These are phyloP conservation scores for Aotus griseimembra DNA, from an alignment of 2,797 vertebrate species.

Conservation along the genomic window DNA sequence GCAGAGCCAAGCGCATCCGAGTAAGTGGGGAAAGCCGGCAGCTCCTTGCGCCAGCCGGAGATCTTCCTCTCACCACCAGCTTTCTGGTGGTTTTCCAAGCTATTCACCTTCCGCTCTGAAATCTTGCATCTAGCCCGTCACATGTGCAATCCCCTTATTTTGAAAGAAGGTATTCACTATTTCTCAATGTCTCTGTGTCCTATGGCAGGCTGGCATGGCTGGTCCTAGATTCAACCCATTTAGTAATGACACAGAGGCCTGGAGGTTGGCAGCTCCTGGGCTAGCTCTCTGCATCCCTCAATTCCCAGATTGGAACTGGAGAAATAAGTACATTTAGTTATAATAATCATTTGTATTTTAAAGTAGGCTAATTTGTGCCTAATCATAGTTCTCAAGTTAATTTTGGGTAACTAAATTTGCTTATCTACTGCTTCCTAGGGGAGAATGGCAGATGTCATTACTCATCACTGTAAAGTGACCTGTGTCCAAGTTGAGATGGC, in stretches of 20 bases:
- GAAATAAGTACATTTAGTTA: neutral
- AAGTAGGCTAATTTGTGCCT: neutral
- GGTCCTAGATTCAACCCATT: conserved; percentile 23
- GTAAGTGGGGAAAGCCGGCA: conserved; percentile 79
- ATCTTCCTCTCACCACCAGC: neutral
- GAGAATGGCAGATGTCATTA: neutral
- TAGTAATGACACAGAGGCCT: conserved; percentile 34
- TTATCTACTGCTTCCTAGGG: conserved; percentile 10
- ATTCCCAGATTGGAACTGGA: neutral
- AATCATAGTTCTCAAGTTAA: neutral
- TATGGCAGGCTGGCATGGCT: conserved; percentile 1
- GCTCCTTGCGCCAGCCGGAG: neutral
- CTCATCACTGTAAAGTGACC: neutral
- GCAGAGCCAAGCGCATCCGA: conserved; percentile 95
- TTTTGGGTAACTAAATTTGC: neutral
- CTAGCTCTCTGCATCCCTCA: neutral
- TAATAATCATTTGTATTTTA: neutral
- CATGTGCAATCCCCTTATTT: neutral
- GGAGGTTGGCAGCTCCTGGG: conserved; percentile 5
- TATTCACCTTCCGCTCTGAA: neutral
- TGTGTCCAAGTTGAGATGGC: conserved; percentile 28
- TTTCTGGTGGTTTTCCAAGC: neutral
- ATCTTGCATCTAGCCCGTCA: neutral
- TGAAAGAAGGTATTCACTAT: neutral
- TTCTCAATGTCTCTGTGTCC: conserved; percentile 6